Base-by-base conservation (phyloP, 2,113 vertebrate genomes). In the Pachyramphus minor region DNA sequence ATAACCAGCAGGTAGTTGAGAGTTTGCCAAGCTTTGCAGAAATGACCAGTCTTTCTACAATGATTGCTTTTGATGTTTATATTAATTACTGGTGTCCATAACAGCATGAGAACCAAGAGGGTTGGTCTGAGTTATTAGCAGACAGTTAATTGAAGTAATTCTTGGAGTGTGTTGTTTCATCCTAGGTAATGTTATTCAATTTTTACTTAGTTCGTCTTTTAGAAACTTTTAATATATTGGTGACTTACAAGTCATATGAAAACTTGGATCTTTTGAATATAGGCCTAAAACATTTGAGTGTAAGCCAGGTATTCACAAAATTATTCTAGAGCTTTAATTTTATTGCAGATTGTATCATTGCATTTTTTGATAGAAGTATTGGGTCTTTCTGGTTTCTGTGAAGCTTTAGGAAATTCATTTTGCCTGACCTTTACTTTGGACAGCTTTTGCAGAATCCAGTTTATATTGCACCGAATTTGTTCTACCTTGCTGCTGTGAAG, bases 1-100 rank as follows among this genome's bases (percentile, higher is more conserved):
- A 99, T 99, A 99, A 99, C 96, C 99, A 99, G 99, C 99, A 99
- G 99, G 99, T 99, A 98, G 96, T 98, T 98, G 98, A 98, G 98
- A 98, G 98, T 98, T 98, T 99, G 99, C 99, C 99, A 99, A 98
- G 98, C 97, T 98, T 98, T 98, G 90, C 98, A 98, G 98, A 99
- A 99, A 99, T 99, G 99, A 99, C 99, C 98, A 98, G 98, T 99
- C 98, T 98, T 99, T 98, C 98, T 98, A 97, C 97, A 98, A 98
- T 99, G 98, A 99, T 99, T 98, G 97, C 98, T 98, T 98, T 99
- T 99, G 98, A 99, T 99, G 98, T 98, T 99, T 98, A 97, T 99
- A 98, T 99, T 99, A 99, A 99, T 99, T 99, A 99, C 98, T 96
- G 97, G 97, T 98, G 97, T 97, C 98, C 89, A 77, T 98, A 99